Percentiles rank a stretch among this genome's conserved stretches.
Evolutionary conservation across 2,888 invertebrate species (phyloP).

Genomic region (Ormyrus rosae): DNA sequence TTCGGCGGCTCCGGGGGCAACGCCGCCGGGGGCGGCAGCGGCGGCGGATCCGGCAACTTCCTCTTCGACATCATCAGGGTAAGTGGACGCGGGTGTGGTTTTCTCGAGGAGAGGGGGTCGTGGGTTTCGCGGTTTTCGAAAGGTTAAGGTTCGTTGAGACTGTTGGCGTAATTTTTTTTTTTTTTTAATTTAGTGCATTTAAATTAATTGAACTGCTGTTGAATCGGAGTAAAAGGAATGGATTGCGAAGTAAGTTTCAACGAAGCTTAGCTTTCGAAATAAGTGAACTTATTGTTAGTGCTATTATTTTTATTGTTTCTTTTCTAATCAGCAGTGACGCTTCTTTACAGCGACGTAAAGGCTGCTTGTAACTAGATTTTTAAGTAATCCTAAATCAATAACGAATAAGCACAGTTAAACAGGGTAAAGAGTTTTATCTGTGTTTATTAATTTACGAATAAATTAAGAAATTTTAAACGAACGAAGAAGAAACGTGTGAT

Average conservation of each 20-base stretch:
- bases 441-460: too few species aligned
- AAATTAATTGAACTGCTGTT: neutral
- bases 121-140: neutral
- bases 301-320: too few species aligned
- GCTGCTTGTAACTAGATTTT: too few species aligned
- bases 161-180: neutral
- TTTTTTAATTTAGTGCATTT: neutral
- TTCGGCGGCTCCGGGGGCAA: constrained; percentile 70
- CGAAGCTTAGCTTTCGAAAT: constrained; percentile 1
- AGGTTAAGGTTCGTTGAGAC: too few species aligned
- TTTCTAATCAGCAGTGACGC: too few species aligned
- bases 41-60: constrained; percentile 90
- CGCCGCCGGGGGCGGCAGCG: constrained; percentile 75
- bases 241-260: neutral
- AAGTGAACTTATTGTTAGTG: too few species aligned
- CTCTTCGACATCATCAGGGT: constrained; percentile 93
- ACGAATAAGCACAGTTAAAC: too few species aligned
- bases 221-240: neutral
- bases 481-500: too few species aligned
- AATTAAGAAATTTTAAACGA: too few species aligned
- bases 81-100: constrained; percentile 75
- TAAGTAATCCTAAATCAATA: too few species aligned
- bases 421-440: too few species aligned
- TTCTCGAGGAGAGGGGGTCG: neutral
- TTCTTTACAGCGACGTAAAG: too few species aligned